These are phyloP conservation scores for Acleris laterana DNA, from an alignment of 2,888 invertebrate species.

Conservation along the genomic window DNA sequence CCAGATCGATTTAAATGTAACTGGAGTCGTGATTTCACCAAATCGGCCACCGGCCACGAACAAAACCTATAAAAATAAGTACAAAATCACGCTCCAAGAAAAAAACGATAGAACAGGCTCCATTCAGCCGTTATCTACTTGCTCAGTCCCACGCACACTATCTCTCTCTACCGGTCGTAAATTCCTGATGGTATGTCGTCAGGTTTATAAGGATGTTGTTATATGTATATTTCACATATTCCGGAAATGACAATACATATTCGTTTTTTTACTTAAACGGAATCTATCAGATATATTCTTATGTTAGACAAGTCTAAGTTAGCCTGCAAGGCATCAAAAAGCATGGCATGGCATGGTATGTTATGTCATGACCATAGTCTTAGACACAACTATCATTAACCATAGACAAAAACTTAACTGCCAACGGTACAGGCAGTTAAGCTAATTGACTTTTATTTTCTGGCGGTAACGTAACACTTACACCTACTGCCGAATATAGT, in stretches of 20 bases:
- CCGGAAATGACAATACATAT: neutral
- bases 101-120: slow-evolving; percentile 42
- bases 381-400: neutral
- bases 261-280: too few relatives aligned
- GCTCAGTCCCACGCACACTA: slow-evolving; percentile 38
- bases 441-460: neutral
- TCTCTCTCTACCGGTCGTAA: slow-evolving; percentile 36
- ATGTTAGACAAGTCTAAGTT: too few relatives aligned
- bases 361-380: neutral
- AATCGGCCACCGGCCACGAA: too few relatives aligned
- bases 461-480: neutral
- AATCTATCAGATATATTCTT: too few relatives aligned
- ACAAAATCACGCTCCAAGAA: slow-evolving; percentile 16
- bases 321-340: too few relatives aligned
- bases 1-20: neutral
- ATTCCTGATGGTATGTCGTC: slow-evolving; percentile 22
- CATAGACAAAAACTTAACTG: neutral
- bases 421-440: neutral
- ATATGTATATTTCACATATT: neutral
- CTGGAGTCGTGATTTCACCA: neutral
- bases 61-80: slow-evolving; percentile 10
- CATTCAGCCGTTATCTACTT: slow-evolving; percentile 47
- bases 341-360: too few relatives aligned
- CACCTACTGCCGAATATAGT: too few relatives aligned
- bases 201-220: slow-evolving; percentile 15